Conservation (phyloP, 2,113 vertebrate genomes). For the Mixornis gularis region DNA sequence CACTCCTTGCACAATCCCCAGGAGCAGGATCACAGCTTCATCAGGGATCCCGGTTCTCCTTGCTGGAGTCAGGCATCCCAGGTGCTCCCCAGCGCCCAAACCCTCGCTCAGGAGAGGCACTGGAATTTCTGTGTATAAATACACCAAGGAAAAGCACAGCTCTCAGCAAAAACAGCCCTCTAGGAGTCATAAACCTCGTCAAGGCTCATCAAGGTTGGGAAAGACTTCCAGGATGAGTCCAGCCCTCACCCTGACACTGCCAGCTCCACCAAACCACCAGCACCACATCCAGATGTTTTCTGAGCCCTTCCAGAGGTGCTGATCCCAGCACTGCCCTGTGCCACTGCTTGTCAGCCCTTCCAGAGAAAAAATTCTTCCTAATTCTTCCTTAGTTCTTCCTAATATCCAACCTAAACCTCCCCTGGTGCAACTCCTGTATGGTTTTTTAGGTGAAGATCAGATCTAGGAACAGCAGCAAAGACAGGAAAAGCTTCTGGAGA, state of each 20-base stretch:
- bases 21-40: background rate
- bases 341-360: background rate
- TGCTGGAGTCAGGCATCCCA: background rate
- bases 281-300: background rate
- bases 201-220: rapidly evolving
- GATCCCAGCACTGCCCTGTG: background rate
- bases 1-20: background rate
- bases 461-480: rapidly evolving
- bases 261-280: background rate
- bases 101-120: background rate
- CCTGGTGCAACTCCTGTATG: background rate
- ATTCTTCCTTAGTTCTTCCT: too few relatives aligned
- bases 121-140: rapidly evolving
- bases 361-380: background rate
- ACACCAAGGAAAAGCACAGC: background rate
- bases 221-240: background rate
- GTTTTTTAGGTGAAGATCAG: background rate
- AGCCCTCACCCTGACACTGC: rapidly evolving
- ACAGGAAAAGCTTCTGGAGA: background rate
- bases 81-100: background rate
- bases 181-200: background rate
- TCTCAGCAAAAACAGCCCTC: background rate
- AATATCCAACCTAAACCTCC: background rate
- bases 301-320: background rate
- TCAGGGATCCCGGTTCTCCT: background rate